Evolutionary conservation across 1,140 invertebrate species (phyloP).

Genomic region (Mizuhopecten yessoensis): DNA sequence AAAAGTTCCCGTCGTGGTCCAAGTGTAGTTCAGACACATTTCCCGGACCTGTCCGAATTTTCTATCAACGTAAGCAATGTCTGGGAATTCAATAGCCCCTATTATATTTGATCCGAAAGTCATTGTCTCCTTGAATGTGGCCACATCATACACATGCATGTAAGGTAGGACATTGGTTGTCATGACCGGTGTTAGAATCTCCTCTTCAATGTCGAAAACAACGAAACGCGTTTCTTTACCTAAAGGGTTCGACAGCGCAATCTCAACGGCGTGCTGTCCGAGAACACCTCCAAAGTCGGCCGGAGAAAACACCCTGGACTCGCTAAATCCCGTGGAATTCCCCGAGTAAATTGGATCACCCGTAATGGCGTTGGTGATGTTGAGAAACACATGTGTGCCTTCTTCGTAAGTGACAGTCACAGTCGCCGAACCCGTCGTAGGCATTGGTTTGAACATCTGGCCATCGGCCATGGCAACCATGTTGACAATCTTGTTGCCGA

Average conservation of each 20-base stretch:
- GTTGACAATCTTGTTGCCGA: slow-evolving; percentile 42
- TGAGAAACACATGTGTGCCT: slow-evolving; percentile 50
- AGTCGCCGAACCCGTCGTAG: background rate
- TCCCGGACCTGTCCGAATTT: slow-evolving; percentile 41
- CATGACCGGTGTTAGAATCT: slow-evolving; percentile 41
- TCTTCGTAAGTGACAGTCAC: slow-evolving; percentile 14
- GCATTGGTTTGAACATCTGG: slow-evolving; percentile 37
- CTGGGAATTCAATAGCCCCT: slow-evolving; percentile 37
- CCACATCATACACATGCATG: slow-evolving; percentile 43
- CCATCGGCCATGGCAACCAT: slow-evolving; percentile 41
- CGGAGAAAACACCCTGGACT: background rate
- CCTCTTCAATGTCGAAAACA: slow-evolving; percentile 42
- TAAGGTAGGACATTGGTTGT: slow-evolving; percentile 1
- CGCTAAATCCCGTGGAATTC: slow-evolving; percentile 16
- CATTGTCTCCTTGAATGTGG: slow-evolving; percentile 44
- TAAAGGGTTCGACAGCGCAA: slow-evolving; percentile 41
- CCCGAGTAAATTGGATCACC: background rate
- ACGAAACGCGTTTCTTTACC: background rate
- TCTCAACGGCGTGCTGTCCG: slow-evolving; percentile 39
- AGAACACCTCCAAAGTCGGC: slow-evolving; percentile 11
- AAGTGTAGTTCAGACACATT: slow-evolving; percentile 30
- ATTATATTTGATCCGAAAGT: slow-evolving; percentile 13
- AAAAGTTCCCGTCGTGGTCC: slow-evolving; percentile 48
- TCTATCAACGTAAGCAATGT: slow-evolving; percentile 29
- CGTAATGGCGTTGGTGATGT: slow-evolving; percentile 44